Percentiles rank a stretch among this genome's conserved stretches.
Conservation (phyloP, 2,888 invertebrate genomes). For the Ennomos quercinarius region DNA sequence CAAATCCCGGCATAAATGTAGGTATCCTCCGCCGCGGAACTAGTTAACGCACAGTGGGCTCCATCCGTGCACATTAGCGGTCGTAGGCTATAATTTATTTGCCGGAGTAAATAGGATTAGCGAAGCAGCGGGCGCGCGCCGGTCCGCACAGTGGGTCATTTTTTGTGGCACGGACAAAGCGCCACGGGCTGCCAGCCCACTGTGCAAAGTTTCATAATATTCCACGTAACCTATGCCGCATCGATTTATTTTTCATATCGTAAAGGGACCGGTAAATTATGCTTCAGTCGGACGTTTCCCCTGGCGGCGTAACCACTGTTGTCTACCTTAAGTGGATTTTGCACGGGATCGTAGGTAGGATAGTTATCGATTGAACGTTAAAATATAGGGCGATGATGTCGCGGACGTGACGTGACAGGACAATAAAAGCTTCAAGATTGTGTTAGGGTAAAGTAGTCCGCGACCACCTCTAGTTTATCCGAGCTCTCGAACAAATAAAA, state of each 20-base stretch:
- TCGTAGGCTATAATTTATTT: slow-evolving; percentile 75
- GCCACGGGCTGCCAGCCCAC: slow-evolving; percentile 42
- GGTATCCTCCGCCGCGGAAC: slow-evolving; percentile 47
- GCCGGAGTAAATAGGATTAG: slow-evolving; percentile 78
- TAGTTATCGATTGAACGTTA: slow-evolving; percentile 29
- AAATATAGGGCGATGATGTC: slow-evolving; percentile 33
- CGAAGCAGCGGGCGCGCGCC: slow-evolving; percentile 67
- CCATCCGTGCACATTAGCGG: slow-evolving; percentile 65
- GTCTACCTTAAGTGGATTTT: slow-evolving; percentile 24
- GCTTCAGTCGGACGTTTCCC: slow-evolving; percentile 34
- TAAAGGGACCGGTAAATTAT: slow-evolving; percentile 39
- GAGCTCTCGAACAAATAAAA: slow-evolving; percentile 67
- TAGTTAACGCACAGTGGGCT: slow-evolving; percentile 59
- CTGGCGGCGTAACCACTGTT: slow-evolving; percentile 30
- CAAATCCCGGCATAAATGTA: slow-evolving; percentile 59
- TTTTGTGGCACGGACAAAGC: slow-evolving; percentile 61
- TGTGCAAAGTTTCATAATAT: slow-evolving; percentile 39
- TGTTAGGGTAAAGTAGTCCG: slow-evolving; percentile 62
- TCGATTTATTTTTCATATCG: slow-evolving; percentile 42
- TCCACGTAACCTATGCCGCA: slow-evolving; percentile 36
- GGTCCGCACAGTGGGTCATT: slow-evolving; percentile 65
- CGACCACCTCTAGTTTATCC: slow-evolving; percentile 56
- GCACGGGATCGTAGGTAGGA: slow-evolving; percentile 11
- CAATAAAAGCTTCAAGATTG: slow-evolving; percentile 63
- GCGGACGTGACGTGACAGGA: slow-evolving; percentile 50